Evolutionary conservation across 2,113 vertebrate species (phyloP).

Genomic region (Taurulus bubalis): DNA sequence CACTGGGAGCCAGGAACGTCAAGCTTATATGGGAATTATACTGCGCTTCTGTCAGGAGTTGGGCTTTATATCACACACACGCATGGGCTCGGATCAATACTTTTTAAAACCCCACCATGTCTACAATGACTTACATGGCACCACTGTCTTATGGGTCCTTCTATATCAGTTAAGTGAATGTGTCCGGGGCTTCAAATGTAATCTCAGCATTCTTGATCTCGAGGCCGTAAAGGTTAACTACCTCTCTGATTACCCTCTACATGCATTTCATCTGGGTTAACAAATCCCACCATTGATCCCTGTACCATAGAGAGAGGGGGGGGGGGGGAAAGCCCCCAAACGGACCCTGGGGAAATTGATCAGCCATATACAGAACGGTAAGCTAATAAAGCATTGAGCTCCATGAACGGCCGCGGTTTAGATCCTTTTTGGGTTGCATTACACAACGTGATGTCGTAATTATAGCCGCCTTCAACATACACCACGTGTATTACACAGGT

Average conservation of each 20-base stretch:
- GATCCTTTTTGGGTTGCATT: constrained; percentile 20
- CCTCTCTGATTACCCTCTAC: constrained; percentile 47
- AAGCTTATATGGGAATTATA: constrained; percentile 9
- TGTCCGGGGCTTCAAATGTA: constrained; percentile 25
- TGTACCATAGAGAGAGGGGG: too few species aligned
- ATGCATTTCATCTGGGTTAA: constrained; percentile 54
- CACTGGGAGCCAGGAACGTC: not conserved
- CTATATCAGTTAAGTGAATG: constrained; percentile 1
- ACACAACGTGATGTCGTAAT: constrained; percentile 37
- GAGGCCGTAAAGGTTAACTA: constrained; percentile 24
- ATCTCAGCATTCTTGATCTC: constrained; percentile 18
- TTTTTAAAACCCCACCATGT: constrained; percentile 4
- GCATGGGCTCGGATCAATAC: constrained; percentile 45
- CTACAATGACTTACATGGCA: constrained; percentile 5
- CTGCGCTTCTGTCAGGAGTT: constrained; percentile 20
- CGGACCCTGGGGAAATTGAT: constrained; percentile 56
- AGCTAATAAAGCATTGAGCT: constrained; percentile 45
- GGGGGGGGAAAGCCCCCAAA: constrained; percentile 11
- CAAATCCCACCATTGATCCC: constrained; percentile 68
- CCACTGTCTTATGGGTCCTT: constrained; percentile 11
- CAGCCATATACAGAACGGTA: constrained; percentile 24
- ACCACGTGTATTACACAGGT: not conserved
- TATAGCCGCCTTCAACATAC: constrained; percentile 26
- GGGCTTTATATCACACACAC: not conserved
- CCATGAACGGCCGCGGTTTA: constrained; percentile 38